Conservation (phyloP, 1,140 invertebrate genomes). For the Atopsyche davidsoni region DNA sequence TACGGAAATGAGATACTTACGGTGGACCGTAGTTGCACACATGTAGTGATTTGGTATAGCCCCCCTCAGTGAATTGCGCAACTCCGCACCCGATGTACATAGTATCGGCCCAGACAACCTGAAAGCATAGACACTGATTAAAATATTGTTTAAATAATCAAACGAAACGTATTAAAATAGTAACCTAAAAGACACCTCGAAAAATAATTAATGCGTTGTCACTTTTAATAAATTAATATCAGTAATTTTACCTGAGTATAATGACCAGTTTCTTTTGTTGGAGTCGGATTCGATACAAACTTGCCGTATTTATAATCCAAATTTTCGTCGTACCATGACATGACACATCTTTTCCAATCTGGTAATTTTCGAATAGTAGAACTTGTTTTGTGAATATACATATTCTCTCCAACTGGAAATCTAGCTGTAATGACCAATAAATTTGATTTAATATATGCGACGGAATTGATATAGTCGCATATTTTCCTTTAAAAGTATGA, state of each 20-base stretch:
- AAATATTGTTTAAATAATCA: not conserved
- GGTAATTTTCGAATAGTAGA: not conserved
- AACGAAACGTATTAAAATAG: not conserved
- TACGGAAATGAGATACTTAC: constrained; percentile 7
- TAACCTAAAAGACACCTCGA: not conserved
- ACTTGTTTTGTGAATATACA: constrained; percentile 12
- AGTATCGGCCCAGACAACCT: constrained; percentile 24
- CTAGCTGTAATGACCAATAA: constrained; percentile 12
- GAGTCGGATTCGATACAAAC: constrained; percentile 10
- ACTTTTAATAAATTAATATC: not conserved
- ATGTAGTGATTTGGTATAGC: constrained; percentile 17
- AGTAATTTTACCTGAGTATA: constrained; percentile 22
- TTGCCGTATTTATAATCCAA: constrained; percentile 11
- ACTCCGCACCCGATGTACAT: constrained; percentile 21
- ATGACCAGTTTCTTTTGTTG: constrained; percentile 23
- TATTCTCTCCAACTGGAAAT: constrained; percentile 22
- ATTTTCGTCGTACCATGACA: constrained; percentile 22
- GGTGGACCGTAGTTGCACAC: constrained; percentile 26
- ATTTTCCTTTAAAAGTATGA: not conserved
- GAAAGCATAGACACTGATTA: not conserved
- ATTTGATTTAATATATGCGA: not conserved
- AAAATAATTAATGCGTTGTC: not conserved
- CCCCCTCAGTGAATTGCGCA: constrained; percentile 1
- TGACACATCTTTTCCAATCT: constrained; percentile 15
- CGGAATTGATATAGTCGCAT: not conserved